Conservation (phyloP, 2,113 vertebrate species). For the Sceloporus tristichus region DNA sequence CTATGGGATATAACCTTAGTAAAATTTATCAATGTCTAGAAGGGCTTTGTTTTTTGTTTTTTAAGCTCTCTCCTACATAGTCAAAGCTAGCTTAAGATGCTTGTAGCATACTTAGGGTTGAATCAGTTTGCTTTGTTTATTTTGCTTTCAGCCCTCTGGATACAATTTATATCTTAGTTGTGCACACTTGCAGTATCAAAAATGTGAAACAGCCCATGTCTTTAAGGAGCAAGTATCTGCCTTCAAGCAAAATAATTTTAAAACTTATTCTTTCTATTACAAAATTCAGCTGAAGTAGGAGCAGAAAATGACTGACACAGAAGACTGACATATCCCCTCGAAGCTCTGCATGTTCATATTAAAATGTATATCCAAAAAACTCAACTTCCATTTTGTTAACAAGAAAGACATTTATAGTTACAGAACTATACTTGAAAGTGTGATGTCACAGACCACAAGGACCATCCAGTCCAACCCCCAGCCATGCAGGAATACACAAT, state of each 20-base stretch:
- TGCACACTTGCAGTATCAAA: conserved; percentile 46
- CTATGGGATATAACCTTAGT: conserved; percentile 61
- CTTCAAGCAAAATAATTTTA: conserved; percentile 50
- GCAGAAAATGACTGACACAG: background rate
- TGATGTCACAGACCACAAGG: too few species aligned
- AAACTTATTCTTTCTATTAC: conserved; percentile 28
- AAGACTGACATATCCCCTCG: background rate
- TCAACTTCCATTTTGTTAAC: background rate
- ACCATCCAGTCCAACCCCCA: too few species aligned
- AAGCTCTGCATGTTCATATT: background rate
- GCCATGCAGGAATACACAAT: too few species aligned
- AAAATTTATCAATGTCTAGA: conserved; percentile 46
- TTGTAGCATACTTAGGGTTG: conserved; percentile 63
- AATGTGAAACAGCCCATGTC: conserved; percentile 50
- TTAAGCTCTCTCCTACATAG: conserved; percentile 58
- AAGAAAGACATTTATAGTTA: too few species aligned
- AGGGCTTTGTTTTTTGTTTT: conserved; percentile 30
- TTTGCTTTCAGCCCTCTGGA: conserved; percentile 57
- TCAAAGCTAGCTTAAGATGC: conserved; percentile 60
- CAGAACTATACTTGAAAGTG: background rate
- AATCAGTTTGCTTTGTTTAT: conserved; percentile 64
- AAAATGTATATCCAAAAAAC: background rate
- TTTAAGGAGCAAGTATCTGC: conserved; percentile 54
- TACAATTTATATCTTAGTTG: conserved; percentile 59
- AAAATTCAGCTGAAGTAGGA: conserved; percentile 42